Base-by-base conservation (phyloP, 2,797 vertebrate species). In the Rhinatrema bivittatum region DNA sequence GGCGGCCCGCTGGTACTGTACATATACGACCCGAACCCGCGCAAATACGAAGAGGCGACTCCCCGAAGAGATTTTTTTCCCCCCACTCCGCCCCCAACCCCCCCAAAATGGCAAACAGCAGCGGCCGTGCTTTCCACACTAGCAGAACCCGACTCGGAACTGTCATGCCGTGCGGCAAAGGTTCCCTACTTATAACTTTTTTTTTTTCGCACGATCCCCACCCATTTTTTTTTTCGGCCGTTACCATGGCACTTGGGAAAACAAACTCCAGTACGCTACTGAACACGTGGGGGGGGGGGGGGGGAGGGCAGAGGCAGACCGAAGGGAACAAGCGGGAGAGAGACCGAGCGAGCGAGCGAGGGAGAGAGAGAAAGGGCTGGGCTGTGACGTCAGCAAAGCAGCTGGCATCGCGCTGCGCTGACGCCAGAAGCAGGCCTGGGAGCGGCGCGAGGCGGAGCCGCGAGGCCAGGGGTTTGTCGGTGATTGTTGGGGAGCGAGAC, bases 151-250 rank as follows among this genome's bases (percentile, higher is more conserved):
- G 46, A 45, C 56, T 62, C 52, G 30, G 36, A 65, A 68, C 58
- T 71, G 62, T 56, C 58, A 65, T 70, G 54, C 57, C 59, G 66
- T 70, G 55, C 64, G 66, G 75, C 61, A 33, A 52, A 56, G 67
- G 58, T 73, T 70, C 76, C 82, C 56, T 62, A 68, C 65, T 61
- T 76, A 72, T 88, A 88, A 89, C 86, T 86, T 72, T 68, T 54
- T 13, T 6, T 29, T 22, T 28, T 12, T 32, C 26, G 35, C 46
- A n/a, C 32, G 49, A 51, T 48, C 49, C 45, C 32, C 29, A 34
- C 31, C 32, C 25, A 28, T 49, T 56, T 61, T 49, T 53, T n/a
- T 42, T 47, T 32, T 53, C 12, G 49, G 31, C 16, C 24, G 70
- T 73, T 44, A 59, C 60, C 61, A 2, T 8, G 49, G 45, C 56